Evolutionary conservation across 2,113 vertebrate genomes (phyloP), one percentile per base, ranked within the genome.

Genomic region (Burhinus oedicnemus): DNA sequence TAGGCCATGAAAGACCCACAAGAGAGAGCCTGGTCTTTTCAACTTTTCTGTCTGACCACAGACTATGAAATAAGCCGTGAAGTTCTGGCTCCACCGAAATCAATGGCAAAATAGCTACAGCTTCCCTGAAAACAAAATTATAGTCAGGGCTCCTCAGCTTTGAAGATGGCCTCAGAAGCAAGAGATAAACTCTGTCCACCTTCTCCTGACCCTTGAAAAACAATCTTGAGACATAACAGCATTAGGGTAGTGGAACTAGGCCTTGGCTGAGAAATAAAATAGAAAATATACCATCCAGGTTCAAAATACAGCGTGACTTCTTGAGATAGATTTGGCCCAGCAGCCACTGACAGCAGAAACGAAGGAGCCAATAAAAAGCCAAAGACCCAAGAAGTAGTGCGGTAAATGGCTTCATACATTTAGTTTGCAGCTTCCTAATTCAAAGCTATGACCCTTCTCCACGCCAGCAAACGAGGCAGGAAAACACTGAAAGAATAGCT

Each of bases 331-430:
- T 30, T 74, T 92, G 71, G 81, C 55, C 81, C 64, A 94, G 77
- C 64, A 82, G 29, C 64, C 45, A n/a, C 77, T 90, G 87, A 93
- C 88, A 92, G 85, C 44, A 54, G 72, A 94, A 95, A 95, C 4
- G 12, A 97, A 93, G 47, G 77, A 85, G 87, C 38, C 90, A 83
- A 75, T 94, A 92, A 95, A 95, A 95, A 84, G 68, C 20, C 76
- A 94, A 94, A 97, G 62, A 77, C 62, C 55, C 62, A 83, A 94
- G 94, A 92, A 92, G 58, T 68, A 95, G 74, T 64, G 51, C 76
- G 91, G 89, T 91, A 96, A 96, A 97, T 88, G 81, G 86, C 87
- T 93, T 81, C 91, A 97, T 96, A 90, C 85, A 80, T 96, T 96
- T 91, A 75, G 81, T 90, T 93, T 92, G 92, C 75, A 83, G 81